Percentiles rank a stretch among this genome's conserved stretches.
Conservation (phyloP, 1,140 invertebrate genomes). For the Leptopilina clavipes region DNA sequence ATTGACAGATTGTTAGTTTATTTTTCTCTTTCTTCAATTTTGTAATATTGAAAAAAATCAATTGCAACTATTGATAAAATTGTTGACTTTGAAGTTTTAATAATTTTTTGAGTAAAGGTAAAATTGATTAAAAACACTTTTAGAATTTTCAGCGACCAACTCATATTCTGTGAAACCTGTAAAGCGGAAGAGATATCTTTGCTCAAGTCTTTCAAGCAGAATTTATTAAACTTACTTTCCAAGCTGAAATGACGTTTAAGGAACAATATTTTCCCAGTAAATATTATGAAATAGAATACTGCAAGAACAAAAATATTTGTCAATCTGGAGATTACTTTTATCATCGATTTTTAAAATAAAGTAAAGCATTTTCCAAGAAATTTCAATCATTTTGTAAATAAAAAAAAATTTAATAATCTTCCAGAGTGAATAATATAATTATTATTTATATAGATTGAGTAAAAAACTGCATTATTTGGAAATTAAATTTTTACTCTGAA, state of each 20-base stretch:
- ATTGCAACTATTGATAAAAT: too few relatives aligned
- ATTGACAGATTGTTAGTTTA: too few relatives aligned
- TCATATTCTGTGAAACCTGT: neutral
- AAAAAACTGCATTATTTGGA: too few relatives aligned
- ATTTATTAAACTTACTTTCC: slow-evolving; percentile 12
- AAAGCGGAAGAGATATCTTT: neutral
- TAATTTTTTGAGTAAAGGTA: neutral
- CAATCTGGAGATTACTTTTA: slow-evolving; percentile 13
- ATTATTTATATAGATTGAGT: neutral
- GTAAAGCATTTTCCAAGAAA: neutral
- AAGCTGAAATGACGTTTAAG: neutral
- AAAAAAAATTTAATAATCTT: neutral
- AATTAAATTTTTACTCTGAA: too few relatives aligned
- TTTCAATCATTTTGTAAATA: neutral
- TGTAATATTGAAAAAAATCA: too few relatives aligned
- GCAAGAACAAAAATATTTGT: slow-evolving; percentile 2
- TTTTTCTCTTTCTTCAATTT: too few relatives aligned
- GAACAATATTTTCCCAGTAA: slow-evolving; percentile 16
- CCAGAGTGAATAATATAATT: neutral
- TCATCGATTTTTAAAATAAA: slow-evolving; percentile 2
- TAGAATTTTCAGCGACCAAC: neutral
- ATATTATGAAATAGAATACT: slow-evolving; percentile 5
- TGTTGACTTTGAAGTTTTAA: neutral
- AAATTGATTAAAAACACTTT: neutral
- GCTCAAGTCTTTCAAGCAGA: neutral